A percentile compares a stretch with the other conserved stretches of the same genome.
Evolutionary conservation across 1,140 invertebrate species (phyloP).

Genomic region (Ooceraea biroi): DNA sequence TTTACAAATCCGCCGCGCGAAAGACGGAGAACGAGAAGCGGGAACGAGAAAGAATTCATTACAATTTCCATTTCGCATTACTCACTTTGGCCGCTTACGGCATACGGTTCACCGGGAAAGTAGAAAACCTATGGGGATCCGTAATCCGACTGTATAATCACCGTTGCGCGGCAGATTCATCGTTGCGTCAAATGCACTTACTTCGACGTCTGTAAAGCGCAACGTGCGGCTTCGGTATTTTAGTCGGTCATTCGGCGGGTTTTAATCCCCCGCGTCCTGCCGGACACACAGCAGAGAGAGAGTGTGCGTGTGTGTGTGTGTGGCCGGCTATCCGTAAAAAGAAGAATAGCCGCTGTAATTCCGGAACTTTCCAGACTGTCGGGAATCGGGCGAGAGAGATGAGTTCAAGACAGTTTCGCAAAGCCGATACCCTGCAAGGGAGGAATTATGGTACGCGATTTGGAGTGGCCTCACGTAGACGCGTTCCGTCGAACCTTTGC

Average conservation of each 20-base stretch:
- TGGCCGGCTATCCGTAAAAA: slow-evolving; percentile 59
- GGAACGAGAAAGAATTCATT: slow-evolving; percentile 30
- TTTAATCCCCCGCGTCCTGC: slow-evolving; percentile 64
- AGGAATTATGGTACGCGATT: slow-evolving; percentile 70
- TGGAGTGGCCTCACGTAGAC: slow-evolving; percentile 44
- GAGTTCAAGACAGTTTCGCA: slow-evolving; percentile 71
- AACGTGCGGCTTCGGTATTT: slow-evolving; percentile 61
- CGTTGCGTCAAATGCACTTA: slow-evolving; percentile 61
- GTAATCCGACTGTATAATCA: slow-evolving; percentile 62
- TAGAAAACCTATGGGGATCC: slow-evolving; percentile 34
- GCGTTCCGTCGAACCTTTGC: slow-evolving; percentile 49
- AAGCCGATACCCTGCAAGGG: slow-evolving; percentile 66
- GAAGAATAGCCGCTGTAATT: slow-evolving; percentile 69
- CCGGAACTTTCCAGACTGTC: slow-evolving; percentile 74
- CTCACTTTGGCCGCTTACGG: slow-evolving; percentile 11
- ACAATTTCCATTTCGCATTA: slow-evolving; percentile 58
- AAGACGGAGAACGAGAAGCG: neutral
- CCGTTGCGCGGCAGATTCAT: slow-evolving; percentile 45
- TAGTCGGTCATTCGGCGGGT: slow-evolving; percentile 63
- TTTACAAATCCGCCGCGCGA: slow-evolving; percentile 27
- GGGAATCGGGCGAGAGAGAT: slow-evolving; percentile 57
- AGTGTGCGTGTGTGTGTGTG: neutral
- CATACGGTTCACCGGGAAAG: slow-evolving; percentile 15
- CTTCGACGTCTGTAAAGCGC: slow-evolving; percentile 48
- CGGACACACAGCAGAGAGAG: slow-evolving; percentile 5